Evolutionary conservation across 2,797 vertebrate species (phyloP).

Genomic region (Saxicola maurus): DNA sequence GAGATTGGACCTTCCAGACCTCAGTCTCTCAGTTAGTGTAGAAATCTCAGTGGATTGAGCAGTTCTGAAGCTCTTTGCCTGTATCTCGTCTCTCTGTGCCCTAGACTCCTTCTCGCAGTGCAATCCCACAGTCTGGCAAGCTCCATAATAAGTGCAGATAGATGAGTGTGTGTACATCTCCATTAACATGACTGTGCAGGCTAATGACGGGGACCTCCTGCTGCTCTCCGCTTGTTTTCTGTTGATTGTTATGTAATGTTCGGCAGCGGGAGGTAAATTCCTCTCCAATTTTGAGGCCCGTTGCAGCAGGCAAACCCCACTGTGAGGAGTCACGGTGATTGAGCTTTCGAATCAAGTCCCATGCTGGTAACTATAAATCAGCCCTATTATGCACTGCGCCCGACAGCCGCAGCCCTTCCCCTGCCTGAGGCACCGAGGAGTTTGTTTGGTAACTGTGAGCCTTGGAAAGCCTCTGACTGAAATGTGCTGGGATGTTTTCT

Average conservation of each 20-base stretch:
- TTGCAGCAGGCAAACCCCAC: constrained; percentile 75
- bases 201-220: constrained; percentile 72
- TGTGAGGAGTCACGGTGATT: constrained; percentile 76
- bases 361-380: constrained; percentile 81
- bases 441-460: background rate
- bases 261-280: constrained; percentile 83
- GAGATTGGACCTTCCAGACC: background rate
- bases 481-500: constrained; percentile 5
- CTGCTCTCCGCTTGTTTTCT: constrained; percentile 79
- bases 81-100: background rate
- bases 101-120: background rate
- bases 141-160: constrained; percentile 51
- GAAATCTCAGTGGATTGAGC: background rate
- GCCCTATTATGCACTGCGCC: constrained; percentile 69
- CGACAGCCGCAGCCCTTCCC: constrained; percentile 62
- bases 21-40: accelerated
- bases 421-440: constrained; percentile 33
- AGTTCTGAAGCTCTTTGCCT: background rate
- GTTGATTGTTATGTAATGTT: constrained; percentile 85
- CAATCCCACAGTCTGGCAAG: constrained; percentile 49
- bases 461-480: background rate
- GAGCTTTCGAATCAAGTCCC: constrained; percentile 77
- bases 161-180: constrained; percentile 53
- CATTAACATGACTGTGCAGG: constrained; percentile 70
- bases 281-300: constrained; percentile 79